These are phyloP conservation scores for Pagrus major DNA, from an alignment of 2,113 vertebrate species.

Conservation along the genomic window DNA sequence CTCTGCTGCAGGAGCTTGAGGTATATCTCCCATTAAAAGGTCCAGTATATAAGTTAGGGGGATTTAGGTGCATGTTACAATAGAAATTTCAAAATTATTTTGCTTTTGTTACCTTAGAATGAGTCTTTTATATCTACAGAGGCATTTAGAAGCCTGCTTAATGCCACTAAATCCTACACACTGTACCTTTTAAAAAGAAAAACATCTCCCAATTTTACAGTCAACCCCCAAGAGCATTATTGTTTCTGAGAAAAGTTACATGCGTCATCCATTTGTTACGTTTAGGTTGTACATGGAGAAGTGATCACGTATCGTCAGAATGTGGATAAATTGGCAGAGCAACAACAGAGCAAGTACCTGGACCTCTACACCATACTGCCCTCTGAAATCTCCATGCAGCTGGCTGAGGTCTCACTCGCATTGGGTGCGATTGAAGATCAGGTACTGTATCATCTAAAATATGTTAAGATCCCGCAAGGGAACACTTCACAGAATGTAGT, in stretches of 20 bases:
- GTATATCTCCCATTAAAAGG: conserved; percentile 71
- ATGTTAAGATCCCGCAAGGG: background rate
- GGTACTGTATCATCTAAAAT: conserved; percentile 76
- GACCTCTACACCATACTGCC: conserved; percentile 91
- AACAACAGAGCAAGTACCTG: conserved; percentile 95
- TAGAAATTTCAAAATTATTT: no score
- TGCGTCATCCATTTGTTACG: background rate
- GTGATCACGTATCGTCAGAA: conserved; percentile 87
- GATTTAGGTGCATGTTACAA: no score
- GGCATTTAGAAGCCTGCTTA: no score
- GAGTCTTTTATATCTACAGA: no score
- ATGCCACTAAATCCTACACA: no score
- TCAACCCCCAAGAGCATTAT: background rate
- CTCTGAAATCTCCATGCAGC: conserved; percentile 91
- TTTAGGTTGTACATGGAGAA: conserved; percentile 89
- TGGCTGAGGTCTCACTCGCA: conserved; percentile 90
- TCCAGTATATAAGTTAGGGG: no score
- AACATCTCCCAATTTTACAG: background rate
- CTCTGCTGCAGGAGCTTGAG: conserved; percentile 91
- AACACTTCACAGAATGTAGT: background rate
- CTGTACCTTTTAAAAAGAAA: no score
- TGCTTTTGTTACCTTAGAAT: no score
- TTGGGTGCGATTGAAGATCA: conserved; percentile 91
- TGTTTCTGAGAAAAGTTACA: background rate
- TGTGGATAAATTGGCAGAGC: conserved; percentile 91